Percentiles rank a stretch among this genome's conserved stretches.
phyloP scores from a whole-genome alignment of 2,888 invertebrate genomes.

The Ormyrus nitidulus region DNA sequence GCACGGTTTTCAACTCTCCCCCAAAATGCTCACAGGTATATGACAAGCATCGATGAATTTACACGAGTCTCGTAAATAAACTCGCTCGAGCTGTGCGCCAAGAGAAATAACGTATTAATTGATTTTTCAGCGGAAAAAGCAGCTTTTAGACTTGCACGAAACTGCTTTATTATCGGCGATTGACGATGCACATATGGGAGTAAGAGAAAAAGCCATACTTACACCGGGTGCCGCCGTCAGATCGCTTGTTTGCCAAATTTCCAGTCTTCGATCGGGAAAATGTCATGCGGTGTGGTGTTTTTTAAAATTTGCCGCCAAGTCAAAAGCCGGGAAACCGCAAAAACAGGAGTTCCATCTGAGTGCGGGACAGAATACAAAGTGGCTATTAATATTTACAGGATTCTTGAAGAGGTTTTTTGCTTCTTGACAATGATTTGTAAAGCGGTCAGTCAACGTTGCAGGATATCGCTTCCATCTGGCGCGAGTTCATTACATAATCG shows the following conservation, averaged over 20 bases:
- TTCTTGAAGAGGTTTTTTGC: not conserved
- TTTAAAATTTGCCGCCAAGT: too few relatives aligned
- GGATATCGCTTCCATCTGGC: not conserved
- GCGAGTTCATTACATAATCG: not conserved
- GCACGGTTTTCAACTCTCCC: not conserved
- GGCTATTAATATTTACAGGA: conserved; percentile 1
- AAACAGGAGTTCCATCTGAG: too few relatives aligned
- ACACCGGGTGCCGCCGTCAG: too few relatives aligned
- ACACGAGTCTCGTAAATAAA: conserved; percentile 34
- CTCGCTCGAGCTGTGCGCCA: not conserved
- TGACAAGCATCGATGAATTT: conserved; percentile 28
- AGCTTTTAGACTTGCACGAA: not conserved
- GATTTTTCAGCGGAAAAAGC: not conserved
- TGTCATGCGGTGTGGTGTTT: too few relatives aligned
- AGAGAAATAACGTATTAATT: conserved; percentile 23
- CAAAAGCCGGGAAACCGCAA: too few relatives aligned
- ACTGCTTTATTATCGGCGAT: not conserved
- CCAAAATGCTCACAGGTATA: conserved; percentile 10
- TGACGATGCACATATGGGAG: not conserved
- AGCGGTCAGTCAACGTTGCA: not conserved
- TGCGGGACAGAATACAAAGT: too few relatives aligned
- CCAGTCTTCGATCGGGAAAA: too few relatives aligned
- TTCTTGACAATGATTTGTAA: conserved; percentile 6
- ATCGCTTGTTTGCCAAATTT: too few relatives aligned
- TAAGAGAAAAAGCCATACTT: too few relatives aligned